Conservation (phyloP, 92 coral and sea anemone species). For the Pocillopora grandis region DNA sequence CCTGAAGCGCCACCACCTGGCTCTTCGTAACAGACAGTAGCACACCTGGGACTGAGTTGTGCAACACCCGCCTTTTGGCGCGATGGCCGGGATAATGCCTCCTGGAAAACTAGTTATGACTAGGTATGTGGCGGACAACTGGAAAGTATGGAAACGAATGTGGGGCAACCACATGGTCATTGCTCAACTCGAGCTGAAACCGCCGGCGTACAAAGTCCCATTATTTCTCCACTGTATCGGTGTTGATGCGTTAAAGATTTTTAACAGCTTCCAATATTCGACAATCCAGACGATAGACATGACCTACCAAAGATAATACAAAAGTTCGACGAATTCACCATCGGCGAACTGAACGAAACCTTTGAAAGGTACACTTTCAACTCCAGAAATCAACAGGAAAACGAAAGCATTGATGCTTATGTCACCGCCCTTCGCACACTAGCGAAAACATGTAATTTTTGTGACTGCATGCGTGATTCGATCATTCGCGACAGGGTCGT, state of each 20-base stretch:
- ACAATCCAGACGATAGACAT: conserved; percentile 18
- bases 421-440: conserved; percentile 35
- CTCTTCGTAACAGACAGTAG: neutral
- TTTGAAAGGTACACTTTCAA: conserved; percentile 37
- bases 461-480: conserved; percentile 32
- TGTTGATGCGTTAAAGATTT: conserved; percentile 50
- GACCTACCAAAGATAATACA: conserved; percentile 25
- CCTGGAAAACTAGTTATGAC: conserved; percentile 9
- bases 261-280: conserved; percentile 46
- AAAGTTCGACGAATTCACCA: conserved; percentile 53
- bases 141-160: conserved; percentile 30
- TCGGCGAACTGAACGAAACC: conserved; percentile 47
- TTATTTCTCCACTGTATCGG: conserved; percentile 61
- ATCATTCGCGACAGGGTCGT: conserved; percentile 41
- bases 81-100: conserved; percentile 17
- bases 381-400: conserved; percentile 35
- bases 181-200: conserved; percentile 11
- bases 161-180: conserved; percentile 25
- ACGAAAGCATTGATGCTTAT: conserved; percentile 43
- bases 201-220: conserved; percentile 40
- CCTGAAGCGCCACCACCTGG: neutral
- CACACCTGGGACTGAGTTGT: neutral
- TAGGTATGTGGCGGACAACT: conserved; percentile 8
- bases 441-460: conserved; percentile 43
- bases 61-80: conserved; percentile 20